Evolutionary conservation across 1,140 invertebrate species (phyloP), one percentile per base, ranked within the genome.

Genomic region (Drosophila insularis): DNA sequence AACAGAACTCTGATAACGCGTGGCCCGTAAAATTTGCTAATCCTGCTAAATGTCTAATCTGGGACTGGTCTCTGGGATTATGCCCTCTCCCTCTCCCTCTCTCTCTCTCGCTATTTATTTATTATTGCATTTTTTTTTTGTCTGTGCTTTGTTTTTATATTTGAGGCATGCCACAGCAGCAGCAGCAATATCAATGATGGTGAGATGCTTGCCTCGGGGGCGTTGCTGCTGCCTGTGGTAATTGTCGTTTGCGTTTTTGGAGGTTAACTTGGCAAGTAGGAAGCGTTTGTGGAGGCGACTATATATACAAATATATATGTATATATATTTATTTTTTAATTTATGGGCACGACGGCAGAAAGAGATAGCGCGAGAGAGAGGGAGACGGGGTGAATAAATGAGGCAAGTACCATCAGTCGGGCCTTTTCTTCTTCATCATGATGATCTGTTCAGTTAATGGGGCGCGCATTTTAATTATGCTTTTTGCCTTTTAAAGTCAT

Each of bases 261-360:
- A 87, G 84, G 84, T 87, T 87, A 87, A 89, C 62, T 68, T 80
- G 67, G 71, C 82, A 86, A 86, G 82, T 86, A 86, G 82, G 82
- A 89, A 89, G 82, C 84, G 69, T 70, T 72, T 72, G 79, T 73
- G 82, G 75, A 70, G 82, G 79, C 82, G 82, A 50, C 32, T 35
- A 35, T 35, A 1, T 8, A 8, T 35, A 6, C n/a, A n/a, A n/a
- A n/a, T 35, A 35, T 11, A 35, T 35, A 11, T 35, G 1, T 32
- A n/a, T 8, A 10, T 10, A 27, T 27, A 27, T 35, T 4, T 35
- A 2, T 8, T 71, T 62, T 81, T 73, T 71, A 80, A 84, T 85
- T 84, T 82, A 65, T 78, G 70, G 78, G 75, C 78, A 75, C 81
- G 82, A 86, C 86, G 81, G 60, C 56, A 14, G 14, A n/a, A 56